A percentile compares a stretch with the other conserved stretches of the same genome.
These are phyloP conservation scores for Drosophila limbata DNA, from an alignment of 2,888 invertebrate genomes.

Conservation along the genomic window DNA sequence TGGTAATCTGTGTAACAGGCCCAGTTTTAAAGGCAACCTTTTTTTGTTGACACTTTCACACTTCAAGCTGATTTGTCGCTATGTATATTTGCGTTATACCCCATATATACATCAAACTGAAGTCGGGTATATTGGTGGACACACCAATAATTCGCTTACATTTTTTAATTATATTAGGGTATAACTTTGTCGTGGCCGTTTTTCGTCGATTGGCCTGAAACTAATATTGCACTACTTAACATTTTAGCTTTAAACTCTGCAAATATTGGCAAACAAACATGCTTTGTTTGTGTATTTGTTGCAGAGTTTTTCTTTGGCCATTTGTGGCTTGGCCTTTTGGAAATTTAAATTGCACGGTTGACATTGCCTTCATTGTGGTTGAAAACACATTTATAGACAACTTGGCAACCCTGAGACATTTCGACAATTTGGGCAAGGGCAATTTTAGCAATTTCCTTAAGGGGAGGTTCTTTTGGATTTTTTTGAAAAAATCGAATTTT, in stretches of 20 bases:
- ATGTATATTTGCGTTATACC: slow-evolving; percentile 4
- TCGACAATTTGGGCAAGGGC: slow-evolving; percentile 7
- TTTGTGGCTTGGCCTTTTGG: slow-evolving; percentile 19
- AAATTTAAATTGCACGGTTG: slow-evolving; percentile 36
- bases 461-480: too few relatives aligned
- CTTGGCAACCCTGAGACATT: slow-evolving; percentile 26
- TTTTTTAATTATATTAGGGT: slow-evolving; percentile 2
- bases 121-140: background rate
- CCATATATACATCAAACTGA: background rate
- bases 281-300: slow-evolving; percentile 15
- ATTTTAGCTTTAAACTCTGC: slow-evolving; percentile 4
- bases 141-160: background rate
- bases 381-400: slow-evolving; percentile 14
- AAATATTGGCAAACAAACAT: slow-evolving; percentile 44
- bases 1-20: slow-evolving; percentile 6
- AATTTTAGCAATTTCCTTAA: too few relatives aligned
- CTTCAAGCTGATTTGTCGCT: slow-evolving; percentile 15
- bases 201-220: background rate
- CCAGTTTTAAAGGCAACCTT: slow-evolving; percentile 18
- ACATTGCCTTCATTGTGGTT: slow-evolving; percentile 19
- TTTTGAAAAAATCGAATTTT: too few relatives aligned
- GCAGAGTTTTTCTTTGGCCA: slow-evolving; percentile 27
- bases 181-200: background rate
- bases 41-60: slow-evolving; percentile 45
- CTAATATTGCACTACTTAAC: background rate